Conservation (phyloP, 2,797 vertebrate genomes). For the Danionella dracula region DNA sequence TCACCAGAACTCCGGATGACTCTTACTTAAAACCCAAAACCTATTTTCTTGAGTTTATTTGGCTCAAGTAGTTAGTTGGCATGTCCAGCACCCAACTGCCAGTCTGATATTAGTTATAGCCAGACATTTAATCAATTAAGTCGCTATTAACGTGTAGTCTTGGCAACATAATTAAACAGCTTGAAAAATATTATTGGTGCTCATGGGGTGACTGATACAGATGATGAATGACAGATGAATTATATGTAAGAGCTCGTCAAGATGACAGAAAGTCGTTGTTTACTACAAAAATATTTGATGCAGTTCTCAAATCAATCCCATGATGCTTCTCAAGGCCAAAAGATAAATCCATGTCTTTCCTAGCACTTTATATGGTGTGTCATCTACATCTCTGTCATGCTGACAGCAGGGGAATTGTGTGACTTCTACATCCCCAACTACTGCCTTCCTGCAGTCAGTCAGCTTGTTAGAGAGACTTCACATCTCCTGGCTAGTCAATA, state of each 20-base stretch:
- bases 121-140: no score
- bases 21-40: not conserved
- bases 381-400: slow-evolving; percentile 26
- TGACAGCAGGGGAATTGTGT: slow-evolving; percentile 30
- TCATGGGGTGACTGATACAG: not conserved
- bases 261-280: slow-evolving; percentile 15
- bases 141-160: no score
- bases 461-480: slow-evolving; percentile 49
- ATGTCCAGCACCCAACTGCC: not conserved
- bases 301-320: slow-evolving; percentile 18
- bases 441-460: slow-evolving; percentile 44
- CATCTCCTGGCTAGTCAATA: slow-evolving; percentile 46
- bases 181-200: not conserved
- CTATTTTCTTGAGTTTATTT: not conserved
- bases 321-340: slow-evolving; percentile 7
- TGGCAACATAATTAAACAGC: no score
- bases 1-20: not conserved
- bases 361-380: slow-evolving; percentile 4
- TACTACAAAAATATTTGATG: slow-evolving; percentile 5
- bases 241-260: not conserved
- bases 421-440: slow-evolving; percentile 25
- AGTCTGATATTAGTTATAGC: no score
- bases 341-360: slow-evolving; percentile 20
- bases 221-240: not conserved
- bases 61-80: not conserved